These are phyloP conservation scores for Ispidina lecontei DNA, from an alignment of 2,797 vertebrate species.

Conservation along the genomic window DNA sequence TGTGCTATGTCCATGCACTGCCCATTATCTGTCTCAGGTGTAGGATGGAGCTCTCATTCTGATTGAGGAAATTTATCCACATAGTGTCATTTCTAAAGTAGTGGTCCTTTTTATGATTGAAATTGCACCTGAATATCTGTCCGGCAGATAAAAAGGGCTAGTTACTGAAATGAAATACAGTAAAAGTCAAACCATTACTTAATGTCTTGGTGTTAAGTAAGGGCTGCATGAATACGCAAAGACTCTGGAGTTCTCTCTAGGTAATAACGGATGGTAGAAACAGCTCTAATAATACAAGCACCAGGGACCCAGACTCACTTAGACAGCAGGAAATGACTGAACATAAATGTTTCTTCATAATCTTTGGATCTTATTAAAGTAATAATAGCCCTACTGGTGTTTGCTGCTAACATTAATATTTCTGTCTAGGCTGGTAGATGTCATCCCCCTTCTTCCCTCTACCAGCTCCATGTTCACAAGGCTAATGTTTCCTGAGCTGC, in stretches of 20 bases:
- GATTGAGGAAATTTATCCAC: background rate
- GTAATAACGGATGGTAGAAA: background rate
- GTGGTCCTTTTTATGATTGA: background rate
- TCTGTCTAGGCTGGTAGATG: background rate
- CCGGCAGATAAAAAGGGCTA: background rate
- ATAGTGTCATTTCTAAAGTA: background rate
- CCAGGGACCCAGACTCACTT: background rate
- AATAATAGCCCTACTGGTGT: background rate
- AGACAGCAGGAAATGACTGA: background rate
- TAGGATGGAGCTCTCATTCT: background rate
- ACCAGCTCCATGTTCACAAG: background rate
- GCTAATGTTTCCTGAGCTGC: background rate
- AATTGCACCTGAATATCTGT: background rate
- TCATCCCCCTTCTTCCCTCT: background rate
- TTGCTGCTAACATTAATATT: background rate
- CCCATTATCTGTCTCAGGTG: background rate
- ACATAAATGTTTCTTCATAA: background rate
- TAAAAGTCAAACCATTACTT: background rate
- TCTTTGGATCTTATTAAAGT: background rate
- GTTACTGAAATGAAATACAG: constrained; percentile 12
- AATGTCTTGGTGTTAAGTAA: background rate
- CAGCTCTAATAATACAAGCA: background rate
- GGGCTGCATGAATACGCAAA: background rate
- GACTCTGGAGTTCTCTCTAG: background rate
- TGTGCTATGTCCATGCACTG: background rate